Evolutionary conservation across 2,797 vertebrate species (phyloP).

Genomic region (Microcaecilia unicolor): DNA sequence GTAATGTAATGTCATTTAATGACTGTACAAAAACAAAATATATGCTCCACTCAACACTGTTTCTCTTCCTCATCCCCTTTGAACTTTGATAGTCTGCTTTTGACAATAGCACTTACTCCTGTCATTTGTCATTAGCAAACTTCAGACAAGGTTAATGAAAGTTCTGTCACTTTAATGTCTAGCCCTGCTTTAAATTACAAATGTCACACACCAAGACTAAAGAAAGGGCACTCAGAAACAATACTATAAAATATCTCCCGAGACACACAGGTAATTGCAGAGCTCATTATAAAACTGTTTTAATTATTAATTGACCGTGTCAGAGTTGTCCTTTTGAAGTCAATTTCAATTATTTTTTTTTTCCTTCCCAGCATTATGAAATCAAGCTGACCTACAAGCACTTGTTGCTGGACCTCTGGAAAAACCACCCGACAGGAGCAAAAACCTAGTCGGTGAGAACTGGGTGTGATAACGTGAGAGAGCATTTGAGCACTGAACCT

Average conservation of each 20-base stretch:
- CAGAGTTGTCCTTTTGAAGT: conserved; percentile 88
- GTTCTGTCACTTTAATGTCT: conserved; percentile 68
- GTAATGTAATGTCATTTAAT: too few relatives aligned
- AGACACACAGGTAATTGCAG: conserved; percentile 81
- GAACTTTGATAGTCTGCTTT: too few relatives aligned
- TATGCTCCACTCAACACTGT: too few relatives aligned
- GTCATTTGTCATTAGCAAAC: conserved; percentile 64
- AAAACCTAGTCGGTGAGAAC: conserved; percentile 6
- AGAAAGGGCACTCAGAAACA: conserved; percentile 61
- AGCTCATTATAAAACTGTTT: conserved; percentile 84
- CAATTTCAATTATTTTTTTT: conserved; percentile 71
- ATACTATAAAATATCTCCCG: conserved; percentile 70
- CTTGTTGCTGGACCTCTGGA: conserved; percentile 22
- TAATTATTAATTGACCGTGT: conserved; percentile 87
- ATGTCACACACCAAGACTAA: conserved; percentile 62
- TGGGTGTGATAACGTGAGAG: background rate
- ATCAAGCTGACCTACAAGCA: conserved; percentile 62
- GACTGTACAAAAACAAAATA: too few relatives aligned
- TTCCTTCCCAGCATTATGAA: conserved; percentile 58
- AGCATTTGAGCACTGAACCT: background rate
- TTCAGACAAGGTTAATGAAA: conserved; percentile 80
- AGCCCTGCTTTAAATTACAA: conserved; percentile 66
- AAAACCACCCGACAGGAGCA: conserved; percentile 19
- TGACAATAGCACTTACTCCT: conserved; percentile 46
- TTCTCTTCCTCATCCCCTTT: too few relatives aligned